Evolutionary conservation across 1,140 invertebrate species (phyloP), one percentile per base, ranked within the genome.

Genomic region (Drosophila chauvacae): DNA sequence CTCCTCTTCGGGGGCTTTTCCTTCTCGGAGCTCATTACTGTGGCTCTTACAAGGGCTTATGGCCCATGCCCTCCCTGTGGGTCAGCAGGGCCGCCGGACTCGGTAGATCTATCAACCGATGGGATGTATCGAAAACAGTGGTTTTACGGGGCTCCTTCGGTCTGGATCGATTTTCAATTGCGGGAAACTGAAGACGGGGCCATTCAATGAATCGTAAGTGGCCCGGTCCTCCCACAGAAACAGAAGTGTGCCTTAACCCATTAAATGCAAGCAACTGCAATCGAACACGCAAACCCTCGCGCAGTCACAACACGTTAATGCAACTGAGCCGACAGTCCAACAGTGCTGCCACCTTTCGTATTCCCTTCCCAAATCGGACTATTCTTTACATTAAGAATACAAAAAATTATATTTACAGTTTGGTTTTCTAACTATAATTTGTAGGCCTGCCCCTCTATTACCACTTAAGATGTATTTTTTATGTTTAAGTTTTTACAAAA

Each of bases 201-300:
- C 57, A 62, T 42, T 73, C 70, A 72, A 73, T 77, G 60, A 60
- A 56, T 81, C 47, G 79, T 71, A 71, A 77, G 60, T 81, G 60
- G 69, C 65, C 79, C 60, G 68, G 51, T 26, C 53, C 66, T 14
- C 70, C 55, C 70, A 42, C 70, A 42, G 45, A 73, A 60, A 30
- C 55, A 50, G 45, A 73, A 73, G 70, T 73, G 70, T 73, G 66
- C 70, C 70, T 59, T 73, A 73, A 72, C 55, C 70, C 70, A 73
- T 73, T 73, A 73, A 73, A 72, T 73, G 70, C 70, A 59, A 72
- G 68, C 66, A 73, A 73, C 68, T 48, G 70, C 70, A 73, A 73
- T 73, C 45, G 66, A 73, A 72, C 70, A 73, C 70, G 70, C 70
- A 72, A 60, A 55, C 55, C 50, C 23, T 44, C 53, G 66, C 62